Base-by-base conservation (phyloP, 1,140 invertebrate species). In the Doryteuthis pealeii region DNA sequence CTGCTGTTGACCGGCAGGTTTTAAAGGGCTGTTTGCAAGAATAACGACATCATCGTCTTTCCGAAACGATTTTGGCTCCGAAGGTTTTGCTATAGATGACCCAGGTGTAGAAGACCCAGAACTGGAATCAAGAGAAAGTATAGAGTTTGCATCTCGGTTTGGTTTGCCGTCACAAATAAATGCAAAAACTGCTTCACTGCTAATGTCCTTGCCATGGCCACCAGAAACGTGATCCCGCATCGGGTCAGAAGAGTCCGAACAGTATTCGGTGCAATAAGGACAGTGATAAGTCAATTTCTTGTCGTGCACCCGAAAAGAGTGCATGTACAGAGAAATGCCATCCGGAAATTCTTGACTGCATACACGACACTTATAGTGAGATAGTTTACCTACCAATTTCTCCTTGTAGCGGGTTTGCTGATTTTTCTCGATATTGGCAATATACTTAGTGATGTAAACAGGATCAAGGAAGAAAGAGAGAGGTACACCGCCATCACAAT, bases 381-480 rank as follows among this genome's bases (percentile, higher is more conserved):
- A 32, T 8, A 68, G 18, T 68, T 68, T 68, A 3, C 30, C 32
- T 18, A 68, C 66, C n/a, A 68, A 18, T 32, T 68, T 68, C 28
- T 33, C 66, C 22, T 33, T 31, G 54, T 62, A 62, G 28, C 66
- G 28, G 28, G 5, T 68, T 30, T 68, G 66, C 18, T 33, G 30
- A 68, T 31, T 33, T 32, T 31, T 68, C 30, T 33, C 66, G 10
- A 68, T 68, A 32, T 33, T 68, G 18, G 66, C 66, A 30, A 68
- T 68, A 22, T 32, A 68, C 28, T 68, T 68, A 30, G 66, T 32
- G 28, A 68, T 68, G 66, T 68, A 68, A 32, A 31, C 30, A 26
- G 66, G 66, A 10, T 68, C 66, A 12, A 68, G 32, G 32, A 31
- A 68, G 32, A 68, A 33, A 5, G 30, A 68, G 18, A 68, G 30